phyloP scores from a whole-genome alignment of 2,797 vertebrate genomes.

The Fistularia tabacaria region DNA sequence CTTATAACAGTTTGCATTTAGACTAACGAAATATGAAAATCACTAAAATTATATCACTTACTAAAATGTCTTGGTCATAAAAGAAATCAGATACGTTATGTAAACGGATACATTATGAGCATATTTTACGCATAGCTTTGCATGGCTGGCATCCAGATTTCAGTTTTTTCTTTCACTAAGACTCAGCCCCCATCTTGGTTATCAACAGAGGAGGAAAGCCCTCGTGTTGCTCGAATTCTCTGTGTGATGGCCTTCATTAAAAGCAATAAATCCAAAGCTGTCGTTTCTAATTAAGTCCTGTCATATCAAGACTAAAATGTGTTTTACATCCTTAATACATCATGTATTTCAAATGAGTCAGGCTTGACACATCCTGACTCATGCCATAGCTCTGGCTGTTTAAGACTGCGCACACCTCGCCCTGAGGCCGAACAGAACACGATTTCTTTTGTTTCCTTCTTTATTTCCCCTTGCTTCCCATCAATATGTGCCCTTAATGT shows the following conservation, averaged over 20 bases:
- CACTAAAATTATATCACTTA: too few relatives aligned
- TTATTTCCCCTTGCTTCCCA: not conserved
- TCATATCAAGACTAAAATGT: not conserved
- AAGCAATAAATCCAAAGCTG: not conserved
- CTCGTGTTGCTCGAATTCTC: not conserved
- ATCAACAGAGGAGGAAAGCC: too few relatives aligned
- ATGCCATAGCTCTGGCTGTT: slow-evolving; percentile 4
- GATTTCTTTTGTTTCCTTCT: slow-evolving; percentile 6
- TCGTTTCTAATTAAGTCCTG: slow-evolving; percentile 10
- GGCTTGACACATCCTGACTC: slow-evolving; percentile 40
- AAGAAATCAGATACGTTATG: too few relatives aligned
- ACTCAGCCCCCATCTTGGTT: too few relatives aligned
- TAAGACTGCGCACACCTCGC: slow-evolving; percentile 11
- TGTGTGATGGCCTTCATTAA: slow-evolving; percentile 4
- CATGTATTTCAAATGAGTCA: slow-evolving; percentile 32
- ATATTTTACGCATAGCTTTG: too few relatives aligned
- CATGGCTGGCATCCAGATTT: too few relatives aligned
- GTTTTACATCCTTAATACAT: not conserved
- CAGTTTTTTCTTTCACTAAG: too few relatives aligned
- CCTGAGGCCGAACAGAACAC: slow-evolving; percentile 13
- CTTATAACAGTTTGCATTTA: too few relatives aligned
- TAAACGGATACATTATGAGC: too few relatives aligned
- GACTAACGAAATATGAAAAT: too few relatives aligned
- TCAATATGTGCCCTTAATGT: slow-evolving; percentile 12
- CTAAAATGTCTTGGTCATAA: too few relatives aligned